Base-by-base conservation (phyloP, 2,797 vertebrate genomes). In the Gymnothorax javanicus region DNA sequence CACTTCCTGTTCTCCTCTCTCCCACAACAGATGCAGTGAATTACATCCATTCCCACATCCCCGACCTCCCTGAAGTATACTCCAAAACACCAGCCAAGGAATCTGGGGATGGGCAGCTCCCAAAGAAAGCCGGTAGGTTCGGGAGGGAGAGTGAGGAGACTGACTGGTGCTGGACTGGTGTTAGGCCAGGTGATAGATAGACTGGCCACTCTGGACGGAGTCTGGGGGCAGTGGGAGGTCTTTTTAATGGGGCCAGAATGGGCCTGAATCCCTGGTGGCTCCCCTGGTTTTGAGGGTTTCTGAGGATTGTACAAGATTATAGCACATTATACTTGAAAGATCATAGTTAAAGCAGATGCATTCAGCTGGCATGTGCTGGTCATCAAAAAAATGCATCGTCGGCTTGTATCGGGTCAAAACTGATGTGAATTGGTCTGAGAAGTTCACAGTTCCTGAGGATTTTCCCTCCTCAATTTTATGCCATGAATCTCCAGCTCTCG, bases 31-130 rank as follows among this genome's bases (percentile, higher is more conserved):
- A 81, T 84, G 83, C 71, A 23, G 87, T 84, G 87, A 84, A 87
- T 87, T 77, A 87, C 83, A 57, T 87, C 56, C 60, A 88, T 89
- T 96, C 95, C 88, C 94, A 95, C 95, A 94, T 95, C 92, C 94
- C 95, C 87, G 87, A 95, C 94, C 93, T 95, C 93, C 93, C 94
- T 94, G 89, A 92, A 89, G 92, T 94, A 92, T 95, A 93, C 92
- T 94, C 95, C 90, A 91, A 85, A 93, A 91, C 91, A 92, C 88
- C 91, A 89, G 94, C 95, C 86, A 84, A 92, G 77, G 89, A 94
- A 9, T 56, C 52, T n/a, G 77, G 77, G 13, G 77, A 81, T 9
- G 77, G 56, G 77, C 77, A 54, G 9, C 77, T 54, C 20, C 77
- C 50, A 2, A 56, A 11, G 77, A 81, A 81, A 56, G 75, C 75